Percentiles rank a stretch among this genome's conserved stretches.
Conservation (phyloP, 2,113 vertebrate species). For the Cyprichromis sp. region DNA sequence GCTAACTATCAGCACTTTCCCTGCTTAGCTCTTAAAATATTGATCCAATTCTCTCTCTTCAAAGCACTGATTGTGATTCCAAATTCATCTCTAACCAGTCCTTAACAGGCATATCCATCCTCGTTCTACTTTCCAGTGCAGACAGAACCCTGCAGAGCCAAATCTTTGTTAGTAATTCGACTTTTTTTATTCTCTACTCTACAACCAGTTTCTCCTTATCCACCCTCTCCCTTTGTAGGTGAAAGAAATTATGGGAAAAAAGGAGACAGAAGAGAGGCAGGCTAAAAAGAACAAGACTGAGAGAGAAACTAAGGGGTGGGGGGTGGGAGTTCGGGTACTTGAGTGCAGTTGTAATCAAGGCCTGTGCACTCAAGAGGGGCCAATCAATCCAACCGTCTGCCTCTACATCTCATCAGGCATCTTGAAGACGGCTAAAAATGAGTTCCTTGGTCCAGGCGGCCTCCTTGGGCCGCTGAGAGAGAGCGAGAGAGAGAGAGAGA, state of each 20-base stretch:
- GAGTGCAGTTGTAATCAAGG: constrained; percentile 60
- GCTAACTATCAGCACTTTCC: neutral
- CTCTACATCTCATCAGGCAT: constrained; percentile 56
- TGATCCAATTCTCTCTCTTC: constrained; percentile 14
- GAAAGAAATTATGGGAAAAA: constrained; percentile 25
- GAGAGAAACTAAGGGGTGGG: neutral
- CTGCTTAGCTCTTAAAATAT: constrained; percentile 16
- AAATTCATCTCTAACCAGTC: constrained; percentile 1
- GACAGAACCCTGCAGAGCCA: neutral
- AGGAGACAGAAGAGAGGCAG: neutral
- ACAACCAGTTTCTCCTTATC: neutral
- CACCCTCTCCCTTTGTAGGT: neutral
- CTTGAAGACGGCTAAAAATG: constrained; percentile 33
- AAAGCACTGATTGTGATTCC: neutral
- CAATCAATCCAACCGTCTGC: constrained; percentile 58
- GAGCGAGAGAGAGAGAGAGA: neutral
- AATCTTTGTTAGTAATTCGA: constrained; percentile 5
- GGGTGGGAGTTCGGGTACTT: neutral
- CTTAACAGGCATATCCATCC: neutral
- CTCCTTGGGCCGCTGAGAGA: constrained; percentile 1
- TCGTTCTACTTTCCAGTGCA: neutral
- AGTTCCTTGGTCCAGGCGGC: constrained; percentile 7
- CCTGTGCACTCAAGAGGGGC: constrained; percentile 46
- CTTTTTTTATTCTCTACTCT: constrained; percentile 5
- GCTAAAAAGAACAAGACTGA: neutral